These are phyloP conservation scores for Ephialtes manifestator DNA, from an alignment of 2,888 invertebrate species.

Conservation along the genomic window DNA sequence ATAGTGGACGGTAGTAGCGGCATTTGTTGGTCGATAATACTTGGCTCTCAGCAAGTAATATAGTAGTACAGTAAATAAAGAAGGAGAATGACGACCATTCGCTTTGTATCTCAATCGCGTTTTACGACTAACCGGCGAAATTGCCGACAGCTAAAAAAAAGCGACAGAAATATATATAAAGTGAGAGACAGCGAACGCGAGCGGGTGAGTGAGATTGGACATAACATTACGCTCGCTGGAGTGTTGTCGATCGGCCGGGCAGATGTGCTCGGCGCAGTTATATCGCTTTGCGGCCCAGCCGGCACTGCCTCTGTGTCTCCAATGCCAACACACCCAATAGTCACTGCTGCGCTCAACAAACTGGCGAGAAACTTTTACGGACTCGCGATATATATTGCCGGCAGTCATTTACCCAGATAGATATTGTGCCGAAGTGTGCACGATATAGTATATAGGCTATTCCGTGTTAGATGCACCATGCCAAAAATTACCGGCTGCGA, in stretches of 20 bases:
- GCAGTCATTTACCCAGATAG: constrained; percentile 66
- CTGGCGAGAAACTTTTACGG: constrained; percentile 45
- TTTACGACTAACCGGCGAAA: constrained; percentile 62
- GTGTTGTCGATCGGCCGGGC: constrained; percentile 67
- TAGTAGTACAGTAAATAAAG: constrained; percentile 29
- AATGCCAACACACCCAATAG: constrained; percentile 36
- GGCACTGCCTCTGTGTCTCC: constrained; percentile 23
- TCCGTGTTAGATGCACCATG: not conserved
- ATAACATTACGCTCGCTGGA: constrained; percentile 58
- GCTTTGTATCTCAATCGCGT: constrained; percentile 61
- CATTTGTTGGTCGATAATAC: constrained; percentile 19
- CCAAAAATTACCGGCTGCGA: not conserved
- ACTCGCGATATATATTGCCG: constrained; percentile 45
- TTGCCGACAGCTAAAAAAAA: constrained; percentile 53
- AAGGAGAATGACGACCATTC: constrained; percentile 53
- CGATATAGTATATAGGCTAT: not conserved
- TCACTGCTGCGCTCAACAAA: constrained; percentile 27
- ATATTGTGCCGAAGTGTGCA: constrained; percentile 47
- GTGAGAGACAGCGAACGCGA: constrained; percentile 3
- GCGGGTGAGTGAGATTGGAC: constrained; percentile 52
- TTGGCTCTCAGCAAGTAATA: not conserved
- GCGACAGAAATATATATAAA: constrained; percentile 22
- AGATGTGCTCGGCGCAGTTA: constrained; percentile 56
- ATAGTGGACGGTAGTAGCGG: not conserved
- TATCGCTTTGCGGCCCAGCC: constrained; percentile 32